Percentiles rank a stretch among this genome's conserved stretches.
These are phyloP conservation scores for Eupelmus urozonus DNA, from an alignment of 2,888 invertebrate genomes.

Conservation along the genomic window DNA sequence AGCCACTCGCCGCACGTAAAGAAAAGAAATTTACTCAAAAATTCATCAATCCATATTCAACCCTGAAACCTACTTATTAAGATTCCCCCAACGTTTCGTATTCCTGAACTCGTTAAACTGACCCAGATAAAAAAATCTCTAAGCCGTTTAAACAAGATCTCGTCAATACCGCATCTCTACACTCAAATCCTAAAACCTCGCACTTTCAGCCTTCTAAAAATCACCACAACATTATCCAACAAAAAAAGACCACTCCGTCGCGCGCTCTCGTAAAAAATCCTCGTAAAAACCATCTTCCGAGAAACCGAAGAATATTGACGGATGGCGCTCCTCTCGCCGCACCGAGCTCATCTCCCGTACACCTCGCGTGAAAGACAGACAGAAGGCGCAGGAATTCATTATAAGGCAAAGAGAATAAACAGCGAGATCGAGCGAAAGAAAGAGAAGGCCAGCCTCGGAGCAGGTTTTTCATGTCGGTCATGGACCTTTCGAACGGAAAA, in stretches of 20 bases:
- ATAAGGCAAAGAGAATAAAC: background rate
- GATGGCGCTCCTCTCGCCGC: background rate
- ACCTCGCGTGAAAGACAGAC: constrained; percentile 10
- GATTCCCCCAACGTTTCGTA: no score
- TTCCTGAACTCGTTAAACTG: no score
- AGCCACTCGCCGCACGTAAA: background rate
- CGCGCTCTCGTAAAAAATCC: background rate
- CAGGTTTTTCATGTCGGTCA: constrained; percentile 56
- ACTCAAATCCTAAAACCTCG: no score
- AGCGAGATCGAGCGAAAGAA: constrained; percentile 34
- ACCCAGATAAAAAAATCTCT: no score
- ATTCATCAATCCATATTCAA: no score
- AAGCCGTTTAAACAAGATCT: no score
- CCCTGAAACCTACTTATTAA: no score
- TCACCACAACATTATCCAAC: no score
- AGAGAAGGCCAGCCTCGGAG: constrained; percentile 25
- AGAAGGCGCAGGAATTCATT: background rate
- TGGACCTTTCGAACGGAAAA: constrained; percentile 52
- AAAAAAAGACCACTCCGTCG: no score
- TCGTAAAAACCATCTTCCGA: background rate
- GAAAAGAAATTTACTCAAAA: no score
- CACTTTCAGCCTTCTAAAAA: no score
- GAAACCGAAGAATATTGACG: background rate
- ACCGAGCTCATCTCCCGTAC: background rate
- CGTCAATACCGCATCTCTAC: no score